These are phyloP conservation scores for Siderastrea radians DNA, from an alignment of 92 coral and sea anemone genomes.

Conservation along the genomic window DNA sequence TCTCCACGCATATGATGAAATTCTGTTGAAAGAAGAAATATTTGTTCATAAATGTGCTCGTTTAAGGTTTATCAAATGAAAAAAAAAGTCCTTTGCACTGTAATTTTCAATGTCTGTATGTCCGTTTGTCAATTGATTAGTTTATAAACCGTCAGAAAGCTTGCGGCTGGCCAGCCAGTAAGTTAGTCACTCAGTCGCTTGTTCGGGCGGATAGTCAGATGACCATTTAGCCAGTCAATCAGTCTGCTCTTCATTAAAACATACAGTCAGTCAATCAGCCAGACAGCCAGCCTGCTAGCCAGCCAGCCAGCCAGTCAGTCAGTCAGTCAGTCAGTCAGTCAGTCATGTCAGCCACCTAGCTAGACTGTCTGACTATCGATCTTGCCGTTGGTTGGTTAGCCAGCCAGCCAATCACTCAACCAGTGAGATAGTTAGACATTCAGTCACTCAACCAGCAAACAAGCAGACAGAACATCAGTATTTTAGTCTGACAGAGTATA, in stretches of 20 bases:
- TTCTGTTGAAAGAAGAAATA: constrained; percentile 54
- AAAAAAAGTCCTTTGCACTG: too few species aligned
- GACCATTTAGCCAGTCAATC: not conserved
- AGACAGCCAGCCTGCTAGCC: not conserved
- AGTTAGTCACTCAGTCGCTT: not conserved
- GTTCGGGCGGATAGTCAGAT: not conserved
- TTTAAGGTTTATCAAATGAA: not conserved
- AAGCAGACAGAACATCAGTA: not conserved
- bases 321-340: not conserved
- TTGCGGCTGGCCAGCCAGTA: not conserved
- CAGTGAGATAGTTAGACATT: not conserved
- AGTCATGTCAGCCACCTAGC: not conserved
- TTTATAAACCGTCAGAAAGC: not conserved
- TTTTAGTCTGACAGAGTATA: not conserved
- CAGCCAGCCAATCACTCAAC: too few species aligned
- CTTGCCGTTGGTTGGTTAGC: too few species aligned
- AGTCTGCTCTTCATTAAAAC: not conserved
- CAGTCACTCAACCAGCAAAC: not conserved
- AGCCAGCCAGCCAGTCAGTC: not conserved
- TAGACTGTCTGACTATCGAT: not conserved
- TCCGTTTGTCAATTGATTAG: not conserved
- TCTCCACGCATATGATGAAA: constrained; percentile 89
- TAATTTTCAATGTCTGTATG: not conserved
- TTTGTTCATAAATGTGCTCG: not conserved
- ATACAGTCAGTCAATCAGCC: not conserved